A percentile compares a stretch with the other conserved stretches of the same genome.
These are phyloP conservation scores for Leptatherina wallacei DNA, from an alignment of 2,797 vertebrate genomes.

Conservation along the genomic window DNA sequence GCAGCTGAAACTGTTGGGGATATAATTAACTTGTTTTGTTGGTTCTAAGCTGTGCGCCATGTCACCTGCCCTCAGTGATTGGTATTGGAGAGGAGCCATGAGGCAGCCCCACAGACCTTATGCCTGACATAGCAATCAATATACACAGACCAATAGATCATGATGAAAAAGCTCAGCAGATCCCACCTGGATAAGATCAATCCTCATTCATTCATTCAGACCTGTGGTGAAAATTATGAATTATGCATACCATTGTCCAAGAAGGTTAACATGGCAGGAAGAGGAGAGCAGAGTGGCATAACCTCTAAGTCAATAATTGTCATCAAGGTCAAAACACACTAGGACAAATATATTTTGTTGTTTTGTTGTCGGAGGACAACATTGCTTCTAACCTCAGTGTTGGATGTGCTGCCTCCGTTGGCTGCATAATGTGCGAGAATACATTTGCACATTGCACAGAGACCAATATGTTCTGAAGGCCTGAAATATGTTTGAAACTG, in stretches of 20 bases:
- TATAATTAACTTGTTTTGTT: slow-evolving; percentile 76
- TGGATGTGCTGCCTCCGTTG: slow-evolving; percentile 13
- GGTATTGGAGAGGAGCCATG: slow-evolving; percentile 69
- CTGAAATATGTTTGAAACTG: slow-evolving; percentile 31
- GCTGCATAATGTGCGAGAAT: slow-evolving; percentile 40
- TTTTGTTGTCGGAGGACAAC: slow-evolving; percentile 18
- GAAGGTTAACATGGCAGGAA: slow-evolving; percentile 53
- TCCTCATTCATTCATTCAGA: slow-evolving; percentile 48
- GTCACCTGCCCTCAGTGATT: slow-evolving; percentile 68
- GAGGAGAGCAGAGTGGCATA: slow-evolving; percentile 19
- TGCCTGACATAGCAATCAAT: slow-evolving; percentile 72
- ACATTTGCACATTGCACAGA: slow-evolving; percentile 27
- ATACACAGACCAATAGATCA: slow-evolving; percentile 61
- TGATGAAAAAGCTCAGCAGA: slow-evolving; percentile 56
- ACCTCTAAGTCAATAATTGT: slow-evolving; percentile 31
- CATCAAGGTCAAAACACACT: slow-evolving; percentile 25
- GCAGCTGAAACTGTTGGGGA: slow-evolving; percentile 66
- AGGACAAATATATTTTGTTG: slow-evolving; percentile 19
- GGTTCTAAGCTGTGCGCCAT: slow-evolving; percentile 58
- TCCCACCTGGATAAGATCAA: slow-evolving; percentile 59
- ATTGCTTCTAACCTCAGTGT: slow-evolving; percentile 5
- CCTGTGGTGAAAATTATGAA: slow-evolving; percentile 43
- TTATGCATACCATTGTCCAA: slow-evolving; percentile 51
- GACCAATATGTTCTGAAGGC: slow-evolving; percentile 34
- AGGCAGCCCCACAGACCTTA: slow-evolving; percentile 49